Evolutionary conservation across 2,888 invertebrate genomes (phyloP).

Genomic region (Pinctada fucata): DNA sequence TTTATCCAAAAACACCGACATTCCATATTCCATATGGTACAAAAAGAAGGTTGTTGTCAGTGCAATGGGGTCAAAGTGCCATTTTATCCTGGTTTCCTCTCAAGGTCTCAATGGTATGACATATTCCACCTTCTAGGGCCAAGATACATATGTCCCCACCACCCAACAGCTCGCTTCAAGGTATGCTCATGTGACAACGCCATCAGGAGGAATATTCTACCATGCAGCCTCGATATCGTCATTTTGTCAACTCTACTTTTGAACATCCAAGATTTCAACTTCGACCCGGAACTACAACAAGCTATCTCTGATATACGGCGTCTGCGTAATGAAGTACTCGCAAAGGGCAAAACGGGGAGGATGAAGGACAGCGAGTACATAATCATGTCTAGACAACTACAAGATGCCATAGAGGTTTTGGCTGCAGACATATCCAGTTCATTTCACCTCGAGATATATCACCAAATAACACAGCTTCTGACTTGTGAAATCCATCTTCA

Average conservation of each 20-base stretch:
- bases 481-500: not conserved
- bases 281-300: not conserved
- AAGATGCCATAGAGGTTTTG: not conserved
- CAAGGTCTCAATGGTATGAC: slow-evolving; percentile 8
- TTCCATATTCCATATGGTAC: slow-evolving; percentile 10
- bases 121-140: not conserved
- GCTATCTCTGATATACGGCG: slow-evolving; percentile 9
- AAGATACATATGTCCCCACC: slow-evolving; percentile 3
- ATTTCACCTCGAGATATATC: not conserved
- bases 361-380: not conserved
- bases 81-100: slow-evolving; percentile 8
- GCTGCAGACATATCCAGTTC: not conserved
- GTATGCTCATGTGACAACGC: slow-evolving; percentile 7
- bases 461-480: not conserved
- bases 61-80: slow-evolving; percentile 4
- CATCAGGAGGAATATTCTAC: not conserved
- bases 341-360: not conserved
- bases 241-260: slow-evolving; percentile 3
- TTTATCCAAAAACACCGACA: slow-evolving; percentile 7
- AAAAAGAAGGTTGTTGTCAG: slow-evolving; percentile 17
- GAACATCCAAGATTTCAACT: slow-evolving; percentile 6
- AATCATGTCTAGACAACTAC: not conserved
- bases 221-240: slow-evolving; percentile 16
- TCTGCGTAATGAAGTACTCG: slow-evolving; percentile 12
- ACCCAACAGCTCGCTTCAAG: not conserved